Evolutionary conservation across 1,140 invertebrate genomes (phyloP), one percentile per base, ranked within the genome.

Genomic region (Druon quercuslanigerum): DNA sequence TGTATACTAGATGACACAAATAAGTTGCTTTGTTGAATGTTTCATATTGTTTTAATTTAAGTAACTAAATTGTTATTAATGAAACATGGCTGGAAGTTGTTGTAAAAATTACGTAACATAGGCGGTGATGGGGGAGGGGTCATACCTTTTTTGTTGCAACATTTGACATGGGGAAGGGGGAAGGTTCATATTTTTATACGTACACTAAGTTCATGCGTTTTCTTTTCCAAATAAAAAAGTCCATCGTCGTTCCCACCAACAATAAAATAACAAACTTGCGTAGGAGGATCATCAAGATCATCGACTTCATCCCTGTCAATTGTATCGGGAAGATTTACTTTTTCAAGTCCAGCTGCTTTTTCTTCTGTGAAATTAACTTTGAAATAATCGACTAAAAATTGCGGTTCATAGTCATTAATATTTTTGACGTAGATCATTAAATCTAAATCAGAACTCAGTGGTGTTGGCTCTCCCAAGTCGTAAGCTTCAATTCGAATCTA

Each of bases 401-500:
- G 94, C 0, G 97, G 97, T 82, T 96, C 95, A 85, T 96, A 97
- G 85, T 97, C 96, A 88, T 98, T 97, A 0, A 98, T 95, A 88
- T 98, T 97, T 52, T 95, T 94, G 0, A 98, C 95, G 84, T 97
- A 97, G 82, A 98, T 95, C n/a, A 95, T 96, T 0, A 98, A 88
- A 89, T 98, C 97, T 9, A 98, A 90, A 88, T 98, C 97, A 0
- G 96, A 96, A 73, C 96, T 97, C 0, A 98, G 87, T 0, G 96
- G 94, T 2, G 96, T 97, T 11, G 97, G 97, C 7, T 94, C 91
- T 1, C 96, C 96, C 57, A 97, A 92, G 91, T 98, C 97, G 86
- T 95, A 96, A 1, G 97, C 97, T 92, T 98, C 96, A 11, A 98
- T 94, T 80, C 97, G 93, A 77, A 98, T 95, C 96, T 97, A 82